A percentile compares a stretch with the other conserved stretches of the same genome.
Conservation (phyloP, 2,113 vertebrate genomes). For the Motacilla tschutschensis region DNA sequence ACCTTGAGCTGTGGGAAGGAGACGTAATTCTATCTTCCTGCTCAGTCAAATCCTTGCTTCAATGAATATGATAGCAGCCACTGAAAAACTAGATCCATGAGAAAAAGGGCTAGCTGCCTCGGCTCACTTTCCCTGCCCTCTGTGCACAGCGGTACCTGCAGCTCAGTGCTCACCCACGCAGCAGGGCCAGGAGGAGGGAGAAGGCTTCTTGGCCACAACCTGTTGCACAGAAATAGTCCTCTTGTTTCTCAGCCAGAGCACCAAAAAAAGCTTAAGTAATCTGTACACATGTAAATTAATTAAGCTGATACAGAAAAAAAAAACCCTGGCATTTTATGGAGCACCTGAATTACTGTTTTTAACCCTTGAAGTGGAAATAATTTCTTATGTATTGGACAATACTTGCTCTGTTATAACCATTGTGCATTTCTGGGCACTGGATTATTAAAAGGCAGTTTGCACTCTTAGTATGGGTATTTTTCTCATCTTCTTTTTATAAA, state of each 20-base stretch:
- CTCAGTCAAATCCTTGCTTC: conserved; percentile 61
- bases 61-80: conserved; percentile 56
- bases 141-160: background rate
- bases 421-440: background rate
- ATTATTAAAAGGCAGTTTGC: background rate
- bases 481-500: background rate
- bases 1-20: conserved; percentile 57
- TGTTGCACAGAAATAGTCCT: background rate
- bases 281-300: background rate
- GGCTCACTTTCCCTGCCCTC: background rate
- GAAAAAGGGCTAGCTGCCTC: conserved; percentile 26
- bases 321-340: background rate
- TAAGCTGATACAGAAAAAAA: background rate
- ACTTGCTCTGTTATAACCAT: background rate
- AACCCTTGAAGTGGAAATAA: background rate
- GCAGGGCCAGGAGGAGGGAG: background rate
- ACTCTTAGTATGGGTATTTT: background rate
- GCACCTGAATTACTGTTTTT: background rate
- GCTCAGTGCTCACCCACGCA: background rate
- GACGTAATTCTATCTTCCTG: conserved; percentile 48
- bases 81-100: conserved; percentile 64
- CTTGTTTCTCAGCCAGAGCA: background rate
- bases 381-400: background rate
- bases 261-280: background rate
- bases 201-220: background rate